Base-by-base conservation (phyloP, 2,797 vertebrate genomes). In the Brachymystax lenok region DNA sequence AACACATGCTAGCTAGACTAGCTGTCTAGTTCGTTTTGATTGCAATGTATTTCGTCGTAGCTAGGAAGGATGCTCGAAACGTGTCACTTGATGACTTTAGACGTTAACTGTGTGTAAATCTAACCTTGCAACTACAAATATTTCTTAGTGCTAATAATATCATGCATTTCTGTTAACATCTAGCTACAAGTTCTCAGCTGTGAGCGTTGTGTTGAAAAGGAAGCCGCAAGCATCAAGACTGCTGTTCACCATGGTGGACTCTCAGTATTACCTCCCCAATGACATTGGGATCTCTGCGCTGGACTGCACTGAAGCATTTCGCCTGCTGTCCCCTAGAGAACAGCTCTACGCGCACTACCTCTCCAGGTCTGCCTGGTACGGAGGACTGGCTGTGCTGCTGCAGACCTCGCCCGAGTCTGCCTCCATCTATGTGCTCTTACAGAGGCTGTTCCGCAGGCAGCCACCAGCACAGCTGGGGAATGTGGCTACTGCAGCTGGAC, bases 321-420 rank as follows among this genome's bases (percentile, higher is more conserved):
- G 83, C 56, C 90, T 97, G 82, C 91, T 98, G 46, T 97, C 96
- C 0, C 87, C 93, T 69, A 92, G 94, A 76, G 97, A 98, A 86
- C 93, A 96, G 88, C 88, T 95, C 84, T 98, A 98, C 0, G 93
- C 97, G 19, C 96, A 98, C 87, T 95, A 96, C 86, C 88, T 98
- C 79, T 98, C 97, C 0, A 91, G 93, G 0, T 96, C 96, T 0
- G 92, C 96, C 70, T 98, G 96, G 96, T 98, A 96, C 0, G 97
- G 97, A 2, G 96, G 97, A 17, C 90, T 98, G 64, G 93, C 91
- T 0, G 97, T 98, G 78, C 87, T 98, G 79, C 88, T 97, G 73
- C 97, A 98, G 90, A 98, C 97, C 0, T 98, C 97, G 0, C 96
- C 96, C 0, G 97, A 98, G 84, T 95, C 97, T 0, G 93, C 96